Base-by-base conservation (phyloP, 37 sponge, comb jelly and placozoan genomes). In the Beroe forskalii region DNA sequence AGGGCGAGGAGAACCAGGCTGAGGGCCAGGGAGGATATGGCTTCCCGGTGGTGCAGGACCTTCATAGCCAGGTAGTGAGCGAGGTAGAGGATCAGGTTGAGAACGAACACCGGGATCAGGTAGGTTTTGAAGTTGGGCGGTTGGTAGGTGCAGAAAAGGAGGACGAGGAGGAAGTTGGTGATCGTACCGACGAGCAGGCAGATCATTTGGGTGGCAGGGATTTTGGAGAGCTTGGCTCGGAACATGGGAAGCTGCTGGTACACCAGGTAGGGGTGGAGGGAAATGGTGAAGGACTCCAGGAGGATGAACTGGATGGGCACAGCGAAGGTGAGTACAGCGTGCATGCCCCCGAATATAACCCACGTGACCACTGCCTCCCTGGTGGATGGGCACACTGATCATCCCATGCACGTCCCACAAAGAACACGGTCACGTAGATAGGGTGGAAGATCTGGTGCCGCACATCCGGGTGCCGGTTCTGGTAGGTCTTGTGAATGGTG, bases 401-500 rank as follows among this genome's bases (percentile, higher is more conserved):
- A 80, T 23, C 0, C 86, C 86, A 48, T 80, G 86, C 28, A 80
- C 25, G n/a, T 28, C 86, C 86, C 20, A 80, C n/a, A 80, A 32
- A 80, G 28, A 80, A 80, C 55, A 80, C 86, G 4, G 86, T 80
- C 30, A 80, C 55, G 55, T 44, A 80, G 48, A 80, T 32, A 1
- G 86, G 86, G 24, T 41, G 44, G 55, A 80, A 44, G 86, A 80
- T 23, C 30, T 44, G 43, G 55, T 80, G 86, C 1, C 86, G 44
- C 48, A 44, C 55, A 43, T 80, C 86, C 0, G 86, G 86, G 86
- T 80, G 86, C 9, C 86, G 44, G 86, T 80, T 80, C 86, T 80
- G 86, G 55, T 80, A 37, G 28, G 42, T 80, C 86, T 80, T 80
- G 38, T 44, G 86, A 38, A 43, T 42, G 55, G 55, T 23, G 48